Evolutionary conservation across 1,140 invertebrate species (phyloP).

Genomic region (Wasmannia auropunctata): DNA sequence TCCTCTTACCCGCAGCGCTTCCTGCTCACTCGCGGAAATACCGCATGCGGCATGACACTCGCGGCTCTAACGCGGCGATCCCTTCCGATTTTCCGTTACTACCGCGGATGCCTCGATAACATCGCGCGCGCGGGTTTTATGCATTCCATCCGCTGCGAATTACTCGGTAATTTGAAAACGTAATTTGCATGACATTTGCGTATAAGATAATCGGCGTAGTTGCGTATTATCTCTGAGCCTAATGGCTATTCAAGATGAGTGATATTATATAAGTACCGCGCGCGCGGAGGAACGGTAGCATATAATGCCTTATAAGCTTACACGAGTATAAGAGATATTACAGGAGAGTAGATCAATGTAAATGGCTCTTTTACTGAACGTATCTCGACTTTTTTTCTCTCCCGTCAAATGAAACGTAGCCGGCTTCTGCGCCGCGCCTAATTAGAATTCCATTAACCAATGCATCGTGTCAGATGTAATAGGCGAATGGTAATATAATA

Average conservation of each 20-base stretch:
- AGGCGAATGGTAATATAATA: constrained; percentile 50
- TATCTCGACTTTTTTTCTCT: constrained; percentile 13
- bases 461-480: constrained; percentile 6
- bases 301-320: neutral
- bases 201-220: neutral
- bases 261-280: neutral
- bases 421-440: neutral
- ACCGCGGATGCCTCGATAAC: neutral
- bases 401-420: neutral
- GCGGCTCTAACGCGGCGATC: neutral
- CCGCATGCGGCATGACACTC: neutral
- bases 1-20: neutral
- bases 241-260: constrained; percentile 21
- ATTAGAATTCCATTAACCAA: constrained; percentile 53
- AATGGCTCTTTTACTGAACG: neutral
- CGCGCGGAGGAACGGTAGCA: neutral
- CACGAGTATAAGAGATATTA: too few species aligned
- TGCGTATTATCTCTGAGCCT: constrained; percentile 9
- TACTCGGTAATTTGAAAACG: constrained; percentile 25
- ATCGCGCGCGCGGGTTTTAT: constrained; percentile 1
- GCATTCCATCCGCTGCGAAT: constrained; percentile 18
- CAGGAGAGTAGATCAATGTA: neutral
- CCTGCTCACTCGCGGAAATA: neutral
- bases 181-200: constrained; percentile 39
- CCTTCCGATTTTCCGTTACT: neutral